Conservation (phyloP, 2,797 vertebrate genomes). For the Halcyon smyrnensis region DNA sequence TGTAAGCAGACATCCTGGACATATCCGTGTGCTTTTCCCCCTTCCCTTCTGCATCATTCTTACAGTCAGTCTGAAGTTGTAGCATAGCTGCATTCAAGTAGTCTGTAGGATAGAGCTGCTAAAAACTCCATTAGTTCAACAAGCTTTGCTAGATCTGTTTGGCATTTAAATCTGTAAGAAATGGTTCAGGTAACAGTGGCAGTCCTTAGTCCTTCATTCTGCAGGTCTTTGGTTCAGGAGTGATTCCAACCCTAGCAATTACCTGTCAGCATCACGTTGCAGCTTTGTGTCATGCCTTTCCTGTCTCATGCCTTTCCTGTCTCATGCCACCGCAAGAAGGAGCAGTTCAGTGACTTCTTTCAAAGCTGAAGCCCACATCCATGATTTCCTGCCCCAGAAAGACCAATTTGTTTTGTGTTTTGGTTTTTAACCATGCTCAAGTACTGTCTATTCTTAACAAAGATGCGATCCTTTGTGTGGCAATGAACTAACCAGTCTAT, state of each 20-base stretch:
- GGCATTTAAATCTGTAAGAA: not conserved
- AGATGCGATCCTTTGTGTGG: not conserved
- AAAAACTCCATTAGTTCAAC: not conserved
- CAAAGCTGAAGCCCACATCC: not conserved
- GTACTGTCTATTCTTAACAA: not conserved
- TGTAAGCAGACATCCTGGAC: conserved; percentile 51
- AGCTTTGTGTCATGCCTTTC: not conserved
- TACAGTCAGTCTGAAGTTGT: not conserved
- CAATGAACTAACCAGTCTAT: not conserved
- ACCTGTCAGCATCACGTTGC: not conserved
- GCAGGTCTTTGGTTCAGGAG: not conserved
- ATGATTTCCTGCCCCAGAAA: not conserved
- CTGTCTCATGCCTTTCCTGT: not conserved
- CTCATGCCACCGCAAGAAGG: not conserved
- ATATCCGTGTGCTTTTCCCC: not conserved
- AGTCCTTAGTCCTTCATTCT: not conserved
- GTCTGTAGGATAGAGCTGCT: not conserved
- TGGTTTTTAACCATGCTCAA: not conserved
- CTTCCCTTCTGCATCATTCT: not conserved
- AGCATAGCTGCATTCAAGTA: not conserved
- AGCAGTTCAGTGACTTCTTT: not conserved
- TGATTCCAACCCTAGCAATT: not conserved
- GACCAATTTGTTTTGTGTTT: not conserved
- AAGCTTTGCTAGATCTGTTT: not conserved
- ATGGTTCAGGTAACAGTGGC: not conserved